Conservation (phyloP, 2,113 vertebrate genomes). For the Passer domesticus region DNA sequence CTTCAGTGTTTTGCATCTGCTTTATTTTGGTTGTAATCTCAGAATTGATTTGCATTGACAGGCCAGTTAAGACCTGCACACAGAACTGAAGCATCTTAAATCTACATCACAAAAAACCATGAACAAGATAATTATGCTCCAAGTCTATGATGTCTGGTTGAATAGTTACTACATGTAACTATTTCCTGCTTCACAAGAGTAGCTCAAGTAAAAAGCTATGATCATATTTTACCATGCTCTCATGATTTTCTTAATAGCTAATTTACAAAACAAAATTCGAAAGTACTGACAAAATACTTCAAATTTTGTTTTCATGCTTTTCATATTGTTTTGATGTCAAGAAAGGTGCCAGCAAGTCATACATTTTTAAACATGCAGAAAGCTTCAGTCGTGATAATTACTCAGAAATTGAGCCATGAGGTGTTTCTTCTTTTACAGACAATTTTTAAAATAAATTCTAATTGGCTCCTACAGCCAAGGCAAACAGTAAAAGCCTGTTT, state of each 20-base stretch:
- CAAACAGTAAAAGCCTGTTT: not conserved
- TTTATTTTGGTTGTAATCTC: not conserved
- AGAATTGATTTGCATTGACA: not conserved
- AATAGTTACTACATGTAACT: not conserved
- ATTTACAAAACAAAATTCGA: not conserved
- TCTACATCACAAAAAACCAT: not conserved
- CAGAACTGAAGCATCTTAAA: not conserved
- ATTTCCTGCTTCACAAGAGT: not conserved
- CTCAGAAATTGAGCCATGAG: not conserved
- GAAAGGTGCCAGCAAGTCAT: not conserved
- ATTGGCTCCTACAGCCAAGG: not conserved
- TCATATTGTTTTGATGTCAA: not conserved
- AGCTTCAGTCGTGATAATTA: not conserved
- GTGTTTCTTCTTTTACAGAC: not conserved
- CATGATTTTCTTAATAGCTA: not conserved
- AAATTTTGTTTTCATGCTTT: not conserved
- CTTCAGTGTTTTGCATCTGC: not conserved
- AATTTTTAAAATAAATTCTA: not conserved
- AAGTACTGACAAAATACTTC: not conserved
- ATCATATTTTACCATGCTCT: not conserved
- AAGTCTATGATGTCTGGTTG: not conserved
- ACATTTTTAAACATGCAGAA: not conserved
- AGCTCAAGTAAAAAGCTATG: not conserved
- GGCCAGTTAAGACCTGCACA: not conserved
- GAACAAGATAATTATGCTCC: not conserved